Evolutionary conservation across 2,888 invertebrate species (phyloP), one percentile per base, ranked within the genome.

Genomic region (Trichogramma evanescens): DNA sequence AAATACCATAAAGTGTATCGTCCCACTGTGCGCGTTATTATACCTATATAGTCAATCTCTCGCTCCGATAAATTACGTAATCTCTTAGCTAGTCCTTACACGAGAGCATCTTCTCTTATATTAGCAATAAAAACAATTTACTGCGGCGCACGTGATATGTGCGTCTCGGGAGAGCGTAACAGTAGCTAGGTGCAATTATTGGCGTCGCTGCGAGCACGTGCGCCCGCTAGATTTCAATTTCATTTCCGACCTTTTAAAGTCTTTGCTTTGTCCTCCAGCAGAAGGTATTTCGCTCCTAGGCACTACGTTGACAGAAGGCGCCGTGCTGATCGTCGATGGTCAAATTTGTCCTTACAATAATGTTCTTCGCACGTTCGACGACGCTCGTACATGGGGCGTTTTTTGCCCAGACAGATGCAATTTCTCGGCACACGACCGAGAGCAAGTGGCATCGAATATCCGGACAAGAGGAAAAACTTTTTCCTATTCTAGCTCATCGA

Each of bases 271-370:
- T 26, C 26, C 26, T 7, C 13, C 10, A 4, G 48, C 8, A 6
- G 13, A 48, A 48, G 13, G 13, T 48, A 48, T 13, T 13, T 48
- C 48, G 5, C 48, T 4, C 48, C 4, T 10, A 48, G 13, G 13
- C 10, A 48, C 6, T 44, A 4, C 55, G 49, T 13, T 55, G 26
- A 5, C 26, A 43, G 7, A 10, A 10, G 39, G 4, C 45, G 43
- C 39, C 43, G 44, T 6, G 26, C n/a, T 13, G 10, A 10, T 51
- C 7, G 48, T 5, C 45, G 38, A 50, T 49, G 55, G 50, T 52
- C 61, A 42, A 56, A 56, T 50, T 48, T 10, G 50, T 56, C 57
- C 53, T 61, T 54, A 57, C 54, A 57, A 57, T 61, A 61, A 57
- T 54, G 50, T 54, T 50, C 45, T 43, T 41, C 4, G 10, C 50